phyloP scores from a whole-genome alignment of 2,888 invertebrate genomes.

The Colletes collaris region DNA sequence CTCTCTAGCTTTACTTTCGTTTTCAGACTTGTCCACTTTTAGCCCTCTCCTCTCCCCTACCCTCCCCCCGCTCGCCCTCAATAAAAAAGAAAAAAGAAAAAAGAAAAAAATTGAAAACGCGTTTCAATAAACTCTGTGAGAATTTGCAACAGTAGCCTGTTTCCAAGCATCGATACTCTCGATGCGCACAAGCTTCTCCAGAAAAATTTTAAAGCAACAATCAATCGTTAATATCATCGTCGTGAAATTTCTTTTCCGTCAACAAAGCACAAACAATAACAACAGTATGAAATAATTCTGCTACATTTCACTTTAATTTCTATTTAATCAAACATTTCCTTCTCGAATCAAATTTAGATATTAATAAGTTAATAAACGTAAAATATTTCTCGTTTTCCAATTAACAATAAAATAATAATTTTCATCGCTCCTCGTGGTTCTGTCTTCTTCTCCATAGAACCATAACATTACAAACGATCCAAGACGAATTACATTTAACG shows the following conservation, averaged over 20 bases:
- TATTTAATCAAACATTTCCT: background rate
- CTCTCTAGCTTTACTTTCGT: background rate
- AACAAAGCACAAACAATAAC: background rate
- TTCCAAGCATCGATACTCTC: background rate
- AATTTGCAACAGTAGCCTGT: background rate
- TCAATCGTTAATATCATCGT: background rate
- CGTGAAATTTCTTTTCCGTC: background rate
- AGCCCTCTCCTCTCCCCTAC: background rate
- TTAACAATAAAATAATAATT: too few relatives aligned
- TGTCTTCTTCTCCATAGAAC: background rate
- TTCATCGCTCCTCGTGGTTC: background rate
- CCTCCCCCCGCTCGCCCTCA: too few relatives aligned
- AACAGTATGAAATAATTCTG: background rate
- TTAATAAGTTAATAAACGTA: too few relatives aligned
- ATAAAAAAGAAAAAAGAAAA: too few relatives aligned
- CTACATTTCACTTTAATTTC: background rate
- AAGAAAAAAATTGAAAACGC: constrained; percentile 8
- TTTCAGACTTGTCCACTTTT: constrained; percentile 5
- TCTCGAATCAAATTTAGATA: too few relatives aligned
- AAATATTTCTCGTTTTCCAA: too few relatives aligned
- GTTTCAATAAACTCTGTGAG: background rate
- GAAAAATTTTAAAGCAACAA: too few relatives aligned
- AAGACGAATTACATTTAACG: background rate
- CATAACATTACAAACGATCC: constrained; percentile 10
- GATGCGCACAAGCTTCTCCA: too few relatives aligned